phyloP scores from a whole-genome alignment of 2,113 vertebrate genomes.

The Leptobrachium leishanense region DNA sequence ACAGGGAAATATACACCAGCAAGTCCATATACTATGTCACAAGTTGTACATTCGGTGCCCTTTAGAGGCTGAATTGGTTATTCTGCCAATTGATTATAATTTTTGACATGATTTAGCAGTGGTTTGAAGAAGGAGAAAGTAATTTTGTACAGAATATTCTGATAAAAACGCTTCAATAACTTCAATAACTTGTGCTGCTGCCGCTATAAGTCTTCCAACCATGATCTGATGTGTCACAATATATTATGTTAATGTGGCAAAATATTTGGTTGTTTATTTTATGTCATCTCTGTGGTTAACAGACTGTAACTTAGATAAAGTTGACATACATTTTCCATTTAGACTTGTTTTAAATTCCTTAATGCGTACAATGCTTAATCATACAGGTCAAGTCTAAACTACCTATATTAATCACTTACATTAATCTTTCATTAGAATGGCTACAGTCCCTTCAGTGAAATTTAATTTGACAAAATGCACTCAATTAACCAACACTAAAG shows the following conservation, averaged over 20 bases:
- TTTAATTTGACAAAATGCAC: background rate
- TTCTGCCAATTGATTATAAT: too few relatives aligned
- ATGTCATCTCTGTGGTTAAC: background rate
- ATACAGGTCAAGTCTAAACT: constrained; percentile 1
- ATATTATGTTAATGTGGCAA: background rate
- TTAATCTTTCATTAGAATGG: background rate
- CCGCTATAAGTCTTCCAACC: background rate
- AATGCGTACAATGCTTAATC: constrained; percentile 7
- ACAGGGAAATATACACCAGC: too few relatives aligned
- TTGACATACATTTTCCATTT: background rate
- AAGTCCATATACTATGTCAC: too few relatives aligned
- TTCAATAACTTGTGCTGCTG: background rate
- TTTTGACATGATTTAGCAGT: too few relatives aligned
- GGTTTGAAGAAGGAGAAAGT: too few relatives aligned
- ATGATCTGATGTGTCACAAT: background rate
- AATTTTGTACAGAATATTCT: too few relatives aligned
- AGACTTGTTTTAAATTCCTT: background rate
- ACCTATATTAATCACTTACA: background rate
- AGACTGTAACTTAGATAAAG: background rate
- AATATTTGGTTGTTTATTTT: background rate
- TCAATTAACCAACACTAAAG: background rate
- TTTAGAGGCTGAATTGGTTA: too few relatives aligned
- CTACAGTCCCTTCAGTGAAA: background rate
- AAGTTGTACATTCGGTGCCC: too few relatives aligned
- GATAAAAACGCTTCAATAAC: background rate